Percentiles rank a stretch among this genome's conserved stretches.
Evolutionary conservation across 2,113 vertebrate genomes (phyloP).

Genomic region (Eubucco bourcierii): DNA sequence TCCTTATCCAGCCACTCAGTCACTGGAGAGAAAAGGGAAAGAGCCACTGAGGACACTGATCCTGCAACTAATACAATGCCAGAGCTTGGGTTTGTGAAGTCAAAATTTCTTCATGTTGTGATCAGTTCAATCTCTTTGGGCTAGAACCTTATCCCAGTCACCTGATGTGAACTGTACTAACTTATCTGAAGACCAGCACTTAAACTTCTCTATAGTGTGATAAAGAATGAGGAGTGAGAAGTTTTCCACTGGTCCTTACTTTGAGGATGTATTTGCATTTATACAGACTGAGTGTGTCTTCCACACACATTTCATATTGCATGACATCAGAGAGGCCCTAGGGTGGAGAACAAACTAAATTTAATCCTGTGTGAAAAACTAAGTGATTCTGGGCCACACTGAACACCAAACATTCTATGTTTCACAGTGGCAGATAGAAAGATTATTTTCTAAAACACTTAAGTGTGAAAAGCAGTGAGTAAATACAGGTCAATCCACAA

Average conservation of each 20-base stretch:
- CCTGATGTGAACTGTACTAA: background rate
- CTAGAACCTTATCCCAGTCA: constrained; percentile 4
- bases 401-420: background rate
- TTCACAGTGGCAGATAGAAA: background rate
- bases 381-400: background rate
- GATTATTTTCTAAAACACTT: background rate
- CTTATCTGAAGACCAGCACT: background rate
- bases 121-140: background rate
- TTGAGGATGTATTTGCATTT: background rate
- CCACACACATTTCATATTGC: background rate
- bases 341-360: background rate
- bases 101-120: constrained; percentile 31
- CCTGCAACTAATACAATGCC: background rate
- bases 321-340: background rate
- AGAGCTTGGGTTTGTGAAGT: constrained; percentile 37
- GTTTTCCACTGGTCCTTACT: background rate
- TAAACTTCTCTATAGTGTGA: background rate
- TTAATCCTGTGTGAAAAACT: background rate
- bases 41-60: background rate
- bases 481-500: background rate
- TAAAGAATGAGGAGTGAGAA: background rate
- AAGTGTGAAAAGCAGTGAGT: background rate
- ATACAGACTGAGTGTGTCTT: background rate
- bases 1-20: too few relatives aligned
- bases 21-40: constrained; percentile 27